Evolutionary conservation across 2,888 invertebrate species (phyloP).

Genomic region (Protophormia terraenovae): DNA sequence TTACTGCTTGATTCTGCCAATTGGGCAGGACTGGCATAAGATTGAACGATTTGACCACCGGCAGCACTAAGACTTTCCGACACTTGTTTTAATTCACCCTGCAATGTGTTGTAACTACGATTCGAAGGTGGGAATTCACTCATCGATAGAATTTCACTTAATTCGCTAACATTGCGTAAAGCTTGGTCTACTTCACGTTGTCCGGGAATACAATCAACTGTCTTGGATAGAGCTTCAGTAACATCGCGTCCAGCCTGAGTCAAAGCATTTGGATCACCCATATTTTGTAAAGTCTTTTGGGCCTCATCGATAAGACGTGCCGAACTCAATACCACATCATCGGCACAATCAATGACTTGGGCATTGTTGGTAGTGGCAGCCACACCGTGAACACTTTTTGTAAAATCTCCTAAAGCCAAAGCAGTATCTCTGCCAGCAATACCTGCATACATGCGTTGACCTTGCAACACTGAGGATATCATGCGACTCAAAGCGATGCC

Average conservation of each 20-base stretch:
- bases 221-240: constrained; percentile 83
- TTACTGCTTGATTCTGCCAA: constrained; percentile 89
- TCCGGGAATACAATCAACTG: constrained; percentile 93
- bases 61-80: constrained; percentile 93
- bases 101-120: constrained; percentile 90
- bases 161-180: constrained; percentile 90
- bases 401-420: constrained; percentile 87
- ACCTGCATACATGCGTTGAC: constrained; percentile 90
- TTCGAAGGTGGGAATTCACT: constrained; percentile 89
- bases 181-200: constrained; percentile 97
- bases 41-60: constrained; percentile 90
- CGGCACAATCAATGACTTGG: constrained; percentile 86
- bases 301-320: constrained; percentile 91
- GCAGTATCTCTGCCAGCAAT: constrained; percentile 92
- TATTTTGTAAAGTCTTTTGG: constrained; percentile 82
- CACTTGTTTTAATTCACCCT: constrained; percentile 91
- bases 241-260: constrained; percentile 90
- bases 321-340: constrained; percentile 90
- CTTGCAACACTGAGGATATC: constrained; percentile 91
- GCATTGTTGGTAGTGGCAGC: constrained; percentile 87
- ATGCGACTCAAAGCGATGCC: constrained; percentile 92
- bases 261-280: constrained; percentile 81
- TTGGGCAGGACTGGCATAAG: constrained; percentile 87
- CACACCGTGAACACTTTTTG: constrained; percentile 89
- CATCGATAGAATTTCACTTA: constrained; percentile 87